A percentile compares a stretch with the other conserved stretches of the same genome.
Conservation (phyloP, 2,113 vertebrate species). For the Apaloderma vittatum region DNA sequence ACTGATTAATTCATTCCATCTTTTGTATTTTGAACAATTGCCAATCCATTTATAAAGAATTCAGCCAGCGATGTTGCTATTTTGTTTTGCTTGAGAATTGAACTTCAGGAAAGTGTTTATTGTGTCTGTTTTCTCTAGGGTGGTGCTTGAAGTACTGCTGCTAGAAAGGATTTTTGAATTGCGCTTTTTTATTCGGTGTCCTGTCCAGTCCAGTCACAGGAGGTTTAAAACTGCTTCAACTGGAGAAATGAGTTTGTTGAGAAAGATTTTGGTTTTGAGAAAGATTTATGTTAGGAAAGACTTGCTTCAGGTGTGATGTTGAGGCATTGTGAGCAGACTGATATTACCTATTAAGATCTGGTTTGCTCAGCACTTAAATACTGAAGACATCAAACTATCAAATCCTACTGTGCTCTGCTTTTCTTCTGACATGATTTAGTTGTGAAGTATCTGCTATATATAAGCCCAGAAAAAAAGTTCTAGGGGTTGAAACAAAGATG, state of each 20-base stretch:
- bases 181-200: not conserved
- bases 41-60: not conserved
- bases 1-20: not conserved
- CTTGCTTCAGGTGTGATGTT: not conserved
- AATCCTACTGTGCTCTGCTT: not conserved
- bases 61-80: not conserved
- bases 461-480: not conserved
- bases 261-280: not conserved
- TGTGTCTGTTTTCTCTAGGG: not conserved
- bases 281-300: not conserved
- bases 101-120: not conserved
- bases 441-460: not conserved
- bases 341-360: not conserved
- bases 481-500: not conserved
- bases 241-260: not conserved
- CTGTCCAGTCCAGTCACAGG: not conserved
- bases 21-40: not conserved
- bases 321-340: not conserved
- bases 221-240: not conserved
- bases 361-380: not conserved
- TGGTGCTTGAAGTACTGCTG: not conserved
- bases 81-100: not conserved
- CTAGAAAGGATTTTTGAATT: not conserved
- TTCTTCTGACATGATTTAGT: not conserved
- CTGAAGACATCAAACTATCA: not conserved